Conservation (phyloP, 2,797 vertebrate genomes). For the Cyprinodon diabolis region DNA sequence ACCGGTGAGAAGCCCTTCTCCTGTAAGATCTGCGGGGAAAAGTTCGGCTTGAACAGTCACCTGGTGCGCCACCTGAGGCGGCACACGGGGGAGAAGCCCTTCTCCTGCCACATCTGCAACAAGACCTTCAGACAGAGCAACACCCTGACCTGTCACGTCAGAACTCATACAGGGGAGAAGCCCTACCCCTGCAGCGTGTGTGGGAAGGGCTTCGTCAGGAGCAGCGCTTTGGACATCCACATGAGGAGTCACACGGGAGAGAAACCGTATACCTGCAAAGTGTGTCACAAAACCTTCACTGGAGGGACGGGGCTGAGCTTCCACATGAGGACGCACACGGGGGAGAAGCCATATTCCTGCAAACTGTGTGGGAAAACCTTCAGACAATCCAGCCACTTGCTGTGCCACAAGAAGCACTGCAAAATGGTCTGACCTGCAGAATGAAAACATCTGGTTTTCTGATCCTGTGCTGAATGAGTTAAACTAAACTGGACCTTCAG, state of each 20-base stretch:
- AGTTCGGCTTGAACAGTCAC: background rate
- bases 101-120: background rate
- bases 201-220: background rate
- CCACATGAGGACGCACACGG: no score
- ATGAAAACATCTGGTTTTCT: no score
- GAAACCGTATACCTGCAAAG: background rate
- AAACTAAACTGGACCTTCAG: background rate
- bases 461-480: background rate
- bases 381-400: background rate
- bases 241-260: conserved; percentile 1
- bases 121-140: conserved; percentile 4
- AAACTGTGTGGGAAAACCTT: conserved; percentile 1
- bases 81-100: conserved; percentile 4
- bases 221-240: background rate
- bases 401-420: conserved; percentile 6
- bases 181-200: conserved; percentile 1
- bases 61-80: no score
- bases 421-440: background rate
- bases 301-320: no score
- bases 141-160: background rate
- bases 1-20: no score
- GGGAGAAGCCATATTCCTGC: background rate
- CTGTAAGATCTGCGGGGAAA: no score
- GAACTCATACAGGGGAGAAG: background rate
- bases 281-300: no score